Conservation (phyloP, 2,888 invertebrate species). For the Amphipoea lucens region DNA sequence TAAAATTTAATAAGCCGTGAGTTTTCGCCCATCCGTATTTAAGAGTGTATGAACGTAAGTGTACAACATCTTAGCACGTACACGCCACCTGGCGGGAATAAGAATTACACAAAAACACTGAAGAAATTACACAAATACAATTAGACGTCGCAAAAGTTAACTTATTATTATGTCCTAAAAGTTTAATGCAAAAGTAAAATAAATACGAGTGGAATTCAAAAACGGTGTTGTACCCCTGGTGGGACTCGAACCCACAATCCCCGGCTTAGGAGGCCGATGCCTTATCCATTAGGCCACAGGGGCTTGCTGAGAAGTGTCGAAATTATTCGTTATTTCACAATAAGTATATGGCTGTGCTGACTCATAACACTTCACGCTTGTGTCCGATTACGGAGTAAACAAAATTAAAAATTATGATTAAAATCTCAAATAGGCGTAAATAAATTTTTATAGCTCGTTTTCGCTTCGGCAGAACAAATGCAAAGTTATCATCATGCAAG, state of each 20-base stretch:
- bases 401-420: background rate
- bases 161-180: background rate
- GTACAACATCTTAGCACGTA: constrained; percentile 2
- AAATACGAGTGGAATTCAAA: constrained; percentile 3
- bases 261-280: constrained; percentile 94
- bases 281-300: constrained; percentile 95
- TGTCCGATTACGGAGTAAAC: background rate
- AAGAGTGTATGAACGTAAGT: constrained; percentile 16
- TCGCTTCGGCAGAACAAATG: background rate
- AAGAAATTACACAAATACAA: background rate
- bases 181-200: constrained; percentile 17
- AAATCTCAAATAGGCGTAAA: background rate
- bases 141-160: background rate
- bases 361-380: background rate
- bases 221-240: constrained; percentile 90
- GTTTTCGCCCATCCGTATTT: constrained; percentile 42
- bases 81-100: constrained; percentile 24
- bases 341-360: background rate
- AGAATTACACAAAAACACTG: background rate
- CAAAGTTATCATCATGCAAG: too few relatives aligned
- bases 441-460: background rate
- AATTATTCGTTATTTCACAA: constrained; percentile 24
- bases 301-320: constrained; percentile 76
- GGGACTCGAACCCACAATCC: constrained; percentile 94
- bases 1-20: constrained; percentile 58